Evolutionary conservation across 2,113 vertebrate species (phyloP).

Genomic region (Nyctereutes procyonoides): DNA sequence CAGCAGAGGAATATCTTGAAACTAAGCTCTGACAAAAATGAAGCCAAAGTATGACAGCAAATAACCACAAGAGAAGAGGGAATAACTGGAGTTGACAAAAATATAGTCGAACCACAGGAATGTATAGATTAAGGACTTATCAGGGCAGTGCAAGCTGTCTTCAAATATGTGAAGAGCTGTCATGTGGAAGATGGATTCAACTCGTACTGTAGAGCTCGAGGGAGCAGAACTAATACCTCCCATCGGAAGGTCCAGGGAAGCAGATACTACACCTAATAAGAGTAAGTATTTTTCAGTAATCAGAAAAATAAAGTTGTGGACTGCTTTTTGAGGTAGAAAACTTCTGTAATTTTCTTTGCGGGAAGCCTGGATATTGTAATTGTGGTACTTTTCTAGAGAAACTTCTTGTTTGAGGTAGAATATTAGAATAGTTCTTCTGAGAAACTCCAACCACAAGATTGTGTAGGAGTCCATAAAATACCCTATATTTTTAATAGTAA

Average conservation of each 20-base stretch:
- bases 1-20: constrained; percentile 36
- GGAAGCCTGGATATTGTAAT: not conserved
- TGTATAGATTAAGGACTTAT: constrained; percentile 68
- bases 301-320: not conserved
- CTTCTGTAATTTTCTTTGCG: not conserved
- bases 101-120: constrained; percentile 47
- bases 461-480: not conserved
- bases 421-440: not conserved
- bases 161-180: constrained; percentile 60
- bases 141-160: constrained; percentile 36
- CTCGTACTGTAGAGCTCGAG: not conserved
- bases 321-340: not conserved
- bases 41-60: constrained; percentile 39
- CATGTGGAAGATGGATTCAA: constrained; percentile 73
- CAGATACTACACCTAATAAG: constrained; percentile 34
- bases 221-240: constrained; percentile 73
- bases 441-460: not conserved
- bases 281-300: constrained; percentile 42
- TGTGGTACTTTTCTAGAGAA: constrained; percentile 9
- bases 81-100: constrained; percentile 61
- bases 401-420: not conserved
- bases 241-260: constrained; percentile 11
- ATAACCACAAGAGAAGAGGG: constrained; percentile 30
- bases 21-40: constrained; percentile 32
- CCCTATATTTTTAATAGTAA: not conserved